Conservation (phyloP, 2,113 vertebrate genomes). For the Chloropsis hardwickii region DNA sequence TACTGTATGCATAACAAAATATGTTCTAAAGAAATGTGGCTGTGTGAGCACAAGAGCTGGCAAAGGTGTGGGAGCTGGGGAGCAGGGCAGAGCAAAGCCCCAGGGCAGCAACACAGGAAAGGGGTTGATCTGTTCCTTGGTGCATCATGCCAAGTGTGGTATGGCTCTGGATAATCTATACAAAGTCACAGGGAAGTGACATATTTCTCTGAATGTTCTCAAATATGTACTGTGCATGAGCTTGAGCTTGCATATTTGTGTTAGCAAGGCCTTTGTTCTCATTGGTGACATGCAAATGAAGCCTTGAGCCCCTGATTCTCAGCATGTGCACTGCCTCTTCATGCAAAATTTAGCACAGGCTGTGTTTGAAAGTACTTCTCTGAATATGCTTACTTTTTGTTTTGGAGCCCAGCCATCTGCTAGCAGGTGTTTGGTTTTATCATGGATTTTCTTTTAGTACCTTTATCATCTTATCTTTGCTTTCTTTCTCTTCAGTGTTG, state of each 20-base stretch:
- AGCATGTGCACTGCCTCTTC: not conserved
- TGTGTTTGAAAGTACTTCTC: not conserved
- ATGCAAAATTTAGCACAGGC: not conserved
- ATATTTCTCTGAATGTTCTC: not conserved
- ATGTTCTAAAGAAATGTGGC: not conserved
- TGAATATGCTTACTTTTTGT: not conserved
- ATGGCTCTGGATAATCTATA: not conserved
- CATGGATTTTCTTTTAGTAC: not conserved
- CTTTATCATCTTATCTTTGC: not conserved
- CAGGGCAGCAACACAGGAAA: rapidly evolving
- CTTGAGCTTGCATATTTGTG: not conserved
- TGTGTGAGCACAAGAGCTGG: not conserved
- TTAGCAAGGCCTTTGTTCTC: not conserved
- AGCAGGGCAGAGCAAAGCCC: not conserved
- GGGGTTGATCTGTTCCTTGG: not conserved
- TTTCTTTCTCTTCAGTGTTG: not conserved
- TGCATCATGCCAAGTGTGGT: rapidly evolving
- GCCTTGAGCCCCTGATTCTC: not conserved
- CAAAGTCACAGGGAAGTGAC: not conserved
- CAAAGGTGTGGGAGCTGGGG: not conserved
- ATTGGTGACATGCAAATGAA: not conserved
- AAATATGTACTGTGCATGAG: not conserved
- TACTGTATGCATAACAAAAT: not conserved
- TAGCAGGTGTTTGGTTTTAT: not conserved
- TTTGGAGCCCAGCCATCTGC: not conserved